Base-by-base conservation (phyloP, 2,113 vertebrate species). In the Brachyhypopomus occidentalis region DNA sequence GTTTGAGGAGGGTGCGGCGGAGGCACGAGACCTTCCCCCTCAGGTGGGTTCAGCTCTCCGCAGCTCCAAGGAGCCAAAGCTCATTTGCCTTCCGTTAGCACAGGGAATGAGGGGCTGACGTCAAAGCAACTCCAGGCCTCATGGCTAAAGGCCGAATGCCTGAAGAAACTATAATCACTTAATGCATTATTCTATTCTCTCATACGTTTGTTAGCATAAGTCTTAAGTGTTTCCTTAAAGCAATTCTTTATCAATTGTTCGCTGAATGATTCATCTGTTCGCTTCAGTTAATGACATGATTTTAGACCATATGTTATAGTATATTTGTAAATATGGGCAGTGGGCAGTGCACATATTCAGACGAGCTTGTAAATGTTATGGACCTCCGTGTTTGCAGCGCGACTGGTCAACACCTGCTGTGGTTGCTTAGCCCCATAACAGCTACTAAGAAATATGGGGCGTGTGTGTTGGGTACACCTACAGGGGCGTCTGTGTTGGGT, bases 1-100 rank as follows among this genome's bases (percentile, higher is more conserved):
- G 52, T 84, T 87, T 86, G 41, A 63, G 25, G 41, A 73, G 73
- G 81, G 84, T 72, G 75, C 71, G 86, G 69, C 38, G 67, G 63
- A 25, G 41, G 55, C 79, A 64, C 12, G 41, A 34, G 56, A 38
- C 55, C 72, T 81, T 1, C 30, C 74, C 81, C 59, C 55, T 81
- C 69, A 87, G 73, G 60, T 83, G 59, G 71, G 27, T 25, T 86
- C 62, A 75, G 66, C 60, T 75, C 59, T 58, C 60, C 66, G 22
- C 41, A 78, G 62, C 60, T 73, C 59, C 11, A 8, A 16, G 66
- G 71, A 67, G 73, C 41, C 30, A 38, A 22, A 45, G 41, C 71
- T 45, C 71, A 79, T 71, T 64, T 79, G 79, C 58, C 66, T 55
- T 30, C 66, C 36, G 48, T 63, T 72, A 82, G 45, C 14, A n/a